A percentile compares a stretch with the other conserved stretches of the same genome.
phyloP scores from a whole-genome alignment of 2,797 vertebrate genomes.

The Rallus crepitans region DNA sequence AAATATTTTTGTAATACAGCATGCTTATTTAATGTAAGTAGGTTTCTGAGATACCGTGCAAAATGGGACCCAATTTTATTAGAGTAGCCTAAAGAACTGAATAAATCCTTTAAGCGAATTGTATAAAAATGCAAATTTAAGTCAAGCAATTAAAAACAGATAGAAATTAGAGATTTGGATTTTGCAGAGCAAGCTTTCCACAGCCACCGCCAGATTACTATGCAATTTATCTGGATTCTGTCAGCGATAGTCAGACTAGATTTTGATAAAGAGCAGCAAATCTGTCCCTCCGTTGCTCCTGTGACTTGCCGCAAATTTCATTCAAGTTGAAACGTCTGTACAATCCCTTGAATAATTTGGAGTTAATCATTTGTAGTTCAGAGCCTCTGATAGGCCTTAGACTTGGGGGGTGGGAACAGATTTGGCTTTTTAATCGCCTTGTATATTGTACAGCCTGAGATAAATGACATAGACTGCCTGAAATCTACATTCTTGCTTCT shows the following conservation, averaged over 20 bases:
- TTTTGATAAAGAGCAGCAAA: conserved; percentile 83
- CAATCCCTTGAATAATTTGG: conserved; percentile 88
- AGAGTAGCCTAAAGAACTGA: conserved; percentile 65
- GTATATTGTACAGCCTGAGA: conserved; percentile 80
- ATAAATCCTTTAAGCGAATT: conserved; percentile 77
- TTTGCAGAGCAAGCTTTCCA: conserved; percentile 74
- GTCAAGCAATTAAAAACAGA: conserved; percentile 82
- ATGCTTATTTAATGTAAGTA: conserved; percentile 26
- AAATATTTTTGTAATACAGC: conserved; percentile 53
- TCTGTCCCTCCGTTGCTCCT: conserved; percentile 73
- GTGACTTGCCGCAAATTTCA: conserved; percentile 77
- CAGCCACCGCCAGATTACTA: conserved; percentile 66
- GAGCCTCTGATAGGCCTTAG: conserved; percentile 83
- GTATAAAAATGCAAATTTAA: conserved; percentile 83
- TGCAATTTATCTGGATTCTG: conserved; percentile 80
- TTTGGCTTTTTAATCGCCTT: conserved; percentile 85
- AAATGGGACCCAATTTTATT: conserved; percentile 51
- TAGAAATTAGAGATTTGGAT: conserved; percentile 80
- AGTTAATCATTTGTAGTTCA: conserved; percentile 90
- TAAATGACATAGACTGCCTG: conserved; percentile 84
- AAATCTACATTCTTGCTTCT: conserved; percentile 86
- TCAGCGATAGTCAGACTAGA: conserved; percentile 79
- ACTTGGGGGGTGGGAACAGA: conserved; percentile 82
- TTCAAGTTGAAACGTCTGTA: conserved; percentile 80
- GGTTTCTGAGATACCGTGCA: conserved; percentile 1